Base-by-base conservation (phyloP, 2,888 invertebrate genomes). In the Synanthedon vespiformis region DNA sequence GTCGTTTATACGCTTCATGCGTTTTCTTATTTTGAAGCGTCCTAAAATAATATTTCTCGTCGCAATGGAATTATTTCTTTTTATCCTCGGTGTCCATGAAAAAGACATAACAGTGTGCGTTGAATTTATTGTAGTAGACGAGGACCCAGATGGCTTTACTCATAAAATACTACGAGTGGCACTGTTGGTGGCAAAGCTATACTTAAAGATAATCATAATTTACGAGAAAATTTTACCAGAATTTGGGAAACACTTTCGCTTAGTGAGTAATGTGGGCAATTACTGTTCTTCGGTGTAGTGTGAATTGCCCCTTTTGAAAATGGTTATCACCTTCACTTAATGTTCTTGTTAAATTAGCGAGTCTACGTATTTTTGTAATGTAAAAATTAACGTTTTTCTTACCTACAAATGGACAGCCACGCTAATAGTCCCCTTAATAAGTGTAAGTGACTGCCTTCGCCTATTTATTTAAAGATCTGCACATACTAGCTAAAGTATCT, bases 181-280 rank as follows among this genome's bases (percentile, higher is more conserved):
- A 76, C 77, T 78, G 77, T 74, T 77, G 73, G 75, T 50, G 14
- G 70, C 77, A 72, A 71, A 72, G 74, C 68, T 74, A 70, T 82
- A 82, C 84, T 86, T 80, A 80, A 80, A 84, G 82, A 82, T 87
- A 86, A 87, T 86, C 83, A 83, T 79, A 82, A 87, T 86, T 87
- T 87, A 86, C 85, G 74, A 75, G 69, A 68, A 72, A 73, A 78
- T 72, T 76, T 74, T 70, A 64, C 62, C 61, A 61, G 67, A 74
- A 71, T 75, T 81, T 71, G 67, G 69, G 69, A 67, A 76, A 77
- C 72, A 74, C 70, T 77, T 77, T 76, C 68, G 72, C 71, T 72
- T 67, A 67, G 63, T 56, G 63, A 62, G 69, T 74, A 76, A 75
- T 74, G 75, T 60, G 65, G 73, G 76, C 76, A 82, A 81, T 84